Evolutionary conservation across 2,797 vertebrate species (phyloP).

Genomic region (Arrhamphus sclerolepis): DNA sequence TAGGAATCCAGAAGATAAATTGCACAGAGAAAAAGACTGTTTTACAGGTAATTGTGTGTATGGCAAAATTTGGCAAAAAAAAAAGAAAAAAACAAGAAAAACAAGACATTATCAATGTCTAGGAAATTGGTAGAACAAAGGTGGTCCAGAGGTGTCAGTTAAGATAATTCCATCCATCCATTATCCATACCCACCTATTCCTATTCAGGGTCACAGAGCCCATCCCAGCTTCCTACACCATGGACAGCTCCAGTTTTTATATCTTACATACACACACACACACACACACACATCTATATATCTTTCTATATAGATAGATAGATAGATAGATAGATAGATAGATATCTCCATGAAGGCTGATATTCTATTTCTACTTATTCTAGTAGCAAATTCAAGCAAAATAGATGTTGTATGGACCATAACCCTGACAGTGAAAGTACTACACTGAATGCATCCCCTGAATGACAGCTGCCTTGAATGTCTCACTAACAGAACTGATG

Average conservation of each 20-base stretch:
- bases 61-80: conserved; percentile 2
- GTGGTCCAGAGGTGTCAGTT: neutral
- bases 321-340: too few relatives aligned
- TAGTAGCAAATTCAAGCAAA: neutral
- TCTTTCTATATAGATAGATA: too few relatives aligned
- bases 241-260: too few relatives aligned
- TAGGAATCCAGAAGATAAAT: conserved; percentile 25
- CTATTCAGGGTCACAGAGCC: too few relatives aligned
- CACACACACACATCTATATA: too few relatives aligned
- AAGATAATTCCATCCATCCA: too few relatives aligned
- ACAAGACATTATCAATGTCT: neutral
- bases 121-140: neutral
- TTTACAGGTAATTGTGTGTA: conserved; percentile 7
- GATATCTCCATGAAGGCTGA: neutral
- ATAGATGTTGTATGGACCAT: neutral
- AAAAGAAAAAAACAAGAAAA: neutral
- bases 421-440: neutral
- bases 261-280: too few relatives aligned
- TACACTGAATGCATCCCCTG: neutral
- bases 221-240: too few relatives aligned
- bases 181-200: too few relatives aligned
- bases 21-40: conserved; percentile 10
- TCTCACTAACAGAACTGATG: neutral
- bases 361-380: neutral
- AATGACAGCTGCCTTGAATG: neutral